A percentile compares a stretch with the other conserved stretches of the same genome.
Evolutionary conservation across 2,888 invertebrate species (phyloP).

Genomic region (Leptarthrus brevirostris): DNA sequence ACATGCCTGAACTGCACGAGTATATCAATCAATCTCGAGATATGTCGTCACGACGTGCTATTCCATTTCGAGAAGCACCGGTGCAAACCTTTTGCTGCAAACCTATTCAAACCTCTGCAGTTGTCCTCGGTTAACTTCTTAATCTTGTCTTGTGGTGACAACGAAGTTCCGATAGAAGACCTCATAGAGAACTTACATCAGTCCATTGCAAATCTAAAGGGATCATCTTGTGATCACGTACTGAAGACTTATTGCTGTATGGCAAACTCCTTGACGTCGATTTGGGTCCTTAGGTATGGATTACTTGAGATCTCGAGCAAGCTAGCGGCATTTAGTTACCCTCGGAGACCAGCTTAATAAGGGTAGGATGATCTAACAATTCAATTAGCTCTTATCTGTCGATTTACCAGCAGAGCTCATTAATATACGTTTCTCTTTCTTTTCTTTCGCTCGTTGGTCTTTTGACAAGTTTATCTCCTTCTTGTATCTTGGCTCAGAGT

Average conservation of each 20-base stretch:
- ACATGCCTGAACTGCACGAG: conserved; percentile 20
- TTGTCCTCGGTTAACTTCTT: conserved; percentile 33
- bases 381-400: conserved; percentile 58
- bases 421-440: conserved; percentile 56
- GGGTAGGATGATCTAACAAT: conserved; percentile 58
- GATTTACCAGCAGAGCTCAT: conserved; percentile 58
- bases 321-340: neutral
- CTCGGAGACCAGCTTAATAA: conserved; percentile 35
- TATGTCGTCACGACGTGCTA: conserved; percentile 50
- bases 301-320: neutral
- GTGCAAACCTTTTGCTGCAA: neutral
- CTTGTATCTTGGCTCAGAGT: conserved; percentile 57
- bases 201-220: conserved; percentile 4
- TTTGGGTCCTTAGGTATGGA: no score
- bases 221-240: conserved; percentile 31
- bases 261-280: neutral
- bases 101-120: neutral
- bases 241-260: conserved; percentile 22
- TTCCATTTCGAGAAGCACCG: conserved; percentile 11
- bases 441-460: conserved; percentile 47
- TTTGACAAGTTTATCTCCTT: conserved; percentile 58
- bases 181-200: conserved; percentile 24
- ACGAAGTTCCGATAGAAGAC: conserved; percentile 28
- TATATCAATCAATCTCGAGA: conserved; percentile 53
- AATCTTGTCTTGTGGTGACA: conserved; percentile 40